A percentile compares a stretch with the other conserved stretches of the same genome.
Conservation (phyloP, 2,113 vertebrate genomes). For the Pantherophis guttatus region DNA sequence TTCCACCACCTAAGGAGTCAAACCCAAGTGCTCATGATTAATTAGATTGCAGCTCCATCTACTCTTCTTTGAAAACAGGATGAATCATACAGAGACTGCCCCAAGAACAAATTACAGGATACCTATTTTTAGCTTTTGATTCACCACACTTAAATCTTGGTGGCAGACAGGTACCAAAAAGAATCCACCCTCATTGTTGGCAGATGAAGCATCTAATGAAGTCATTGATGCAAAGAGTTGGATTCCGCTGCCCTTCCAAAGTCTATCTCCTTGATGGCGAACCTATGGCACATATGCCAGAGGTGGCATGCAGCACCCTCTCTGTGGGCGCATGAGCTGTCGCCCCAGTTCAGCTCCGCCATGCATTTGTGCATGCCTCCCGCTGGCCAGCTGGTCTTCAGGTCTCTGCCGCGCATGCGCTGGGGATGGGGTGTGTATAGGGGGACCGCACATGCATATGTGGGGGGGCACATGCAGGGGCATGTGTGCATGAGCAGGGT, state of each 20-base stretch:
- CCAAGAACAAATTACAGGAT: background rate
- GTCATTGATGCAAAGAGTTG: background rate
- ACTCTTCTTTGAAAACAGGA: constrained; percentile 14
- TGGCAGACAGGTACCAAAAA: background rate
- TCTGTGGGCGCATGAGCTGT: too few relatives aligned
- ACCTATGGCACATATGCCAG: too few relatives aligned
- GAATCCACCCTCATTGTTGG: background rate
- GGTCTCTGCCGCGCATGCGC: too few relatives aligned
- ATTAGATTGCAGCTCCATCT: background rate
- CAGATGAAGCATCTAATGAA: background rate
- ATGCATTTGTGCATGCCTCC: too few relatives aligned
- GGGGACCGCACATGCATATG: too few relatives aligned
- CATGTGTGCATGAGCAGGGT: too few relatives aligned
- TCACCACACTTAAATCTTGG: background rate
- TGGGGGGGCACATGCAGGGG: too few relatives aligned
- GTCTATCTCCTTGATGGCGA: background rate
- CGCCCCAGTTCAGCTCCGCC: too few relatives aligned
- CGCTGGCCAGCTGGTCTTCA: too few relatives aligned
- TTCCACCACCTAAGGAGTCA: background rate
- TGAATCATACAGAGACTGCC: background rate
- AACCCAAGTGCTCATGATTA: constrained; percentile 1
- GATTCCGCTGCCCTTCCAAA: background rate
- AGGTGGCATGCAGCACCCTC: too few relatives aligned
- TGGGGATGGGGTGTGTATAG: too few relatives aligned
- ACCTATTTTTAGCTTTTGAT: constrained; percentile 15